phyloP scores from a whole-genome alignment of 2,797 vertebrate genomes.

The Apogon hyalosoma region DNA sequence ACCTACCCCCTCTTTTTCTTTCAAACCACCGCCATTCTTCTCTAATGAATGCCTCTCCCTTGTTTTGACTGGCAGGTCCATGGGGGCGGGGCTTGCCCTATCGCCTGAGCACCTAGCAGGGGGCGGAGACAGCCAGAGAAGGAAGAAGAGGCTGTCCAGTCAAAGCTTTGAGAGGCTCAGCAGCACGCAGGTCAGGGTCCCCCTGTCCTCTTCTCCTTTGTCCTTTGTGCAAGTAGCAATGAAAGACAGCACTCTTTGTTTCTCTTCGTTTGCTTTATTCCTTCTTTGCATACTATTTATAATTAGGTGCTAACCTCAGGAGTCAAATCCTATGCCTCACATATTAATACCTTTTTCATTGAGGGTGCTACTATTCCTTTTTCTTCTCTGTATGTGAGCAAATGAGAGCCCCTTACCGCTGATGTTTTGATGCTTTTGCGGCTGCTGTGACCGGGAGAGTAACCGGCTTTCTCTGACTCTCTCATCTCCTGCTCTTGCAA shows the following conservation, averaged over 20 bases:
- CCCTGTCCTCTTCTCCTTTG: conserved; percentile 54
- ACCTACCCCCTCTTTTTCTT: conserved; percentile 52
- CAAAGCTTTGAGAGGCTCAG: conserved; percentile 84
- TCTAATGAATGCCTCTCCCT: conserved; percentile 72
- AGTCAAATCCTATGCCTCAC: conserved; percentile 62
- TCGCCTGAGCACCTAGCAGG: conserved; percentile 87
- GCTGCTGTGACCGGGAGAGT: conserved; percentile 61
- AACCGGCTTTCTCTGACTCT: conserved; percentile 61
- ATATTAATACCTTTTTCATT: conserved; percentile 67
- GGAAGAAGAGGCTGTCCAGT: conserved; percentile 89
- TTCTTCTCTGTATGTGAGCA: conserved; percentile 54
- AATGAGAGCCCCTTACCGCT: conserved; percentile 53
- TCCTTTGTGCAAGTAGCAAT: conserved; percentile 51
- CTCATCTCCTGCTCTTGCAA: conserved; percentile 62
- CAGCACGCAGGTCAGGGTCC: conserved; percentile 84
- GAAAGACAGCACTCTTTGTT: conserved; percentile 65
- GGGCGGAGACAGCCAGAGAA: conserved; percentile 85
- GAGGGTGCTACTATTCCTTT: conserved; percentile 49
- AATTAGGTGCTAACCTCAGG: conserved; percentile 67
- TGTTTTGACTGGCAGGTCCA: conserved; percentile 85
- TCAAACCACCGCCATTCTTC: conserved; percentile 55
- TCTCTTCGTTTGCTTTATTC: conserved; percentile 60
- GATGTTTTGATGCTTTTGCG: conserved; percentile 56
- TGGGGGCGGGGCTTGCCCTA: conserved; percentile 87
- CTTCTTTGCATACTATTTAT: conserved; percentile 70